Base-by-base conservation (phyloP, 2,888 invertebrate species). In the Azorinus chamasolen region DNA sequence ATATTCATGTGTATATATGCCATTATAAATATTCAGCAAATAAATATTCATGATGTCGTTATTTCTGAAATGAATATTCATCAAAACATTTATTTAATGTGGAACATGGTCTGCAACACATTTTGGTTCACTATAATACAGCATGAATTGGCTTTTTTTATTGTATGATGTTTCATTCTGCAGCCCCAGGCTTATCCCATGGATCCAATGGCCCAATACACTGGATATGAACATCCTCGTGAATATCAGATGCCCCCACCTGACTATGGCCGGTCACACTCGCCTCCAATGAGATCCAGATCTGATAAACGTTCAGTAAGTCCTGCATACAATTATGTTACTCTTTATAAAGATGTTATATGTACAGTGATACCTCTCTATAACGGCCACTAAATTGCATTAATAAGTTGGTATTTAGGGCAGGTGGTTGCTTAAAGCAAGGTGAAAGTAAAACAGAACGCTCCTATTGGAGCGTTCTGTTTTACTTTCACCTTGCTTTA, bases 171-270 rank as follows among this genome's bases (percentile, higher is more conserved):
- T 12, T 63, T 25, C 18, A 27, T 54, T n/a, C 72, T 79, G 10
- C 64, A 84, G 83, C 81, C 83, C 2, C 78, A 72, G 46, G 66
- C 73, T 14, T 84, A 79, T 48, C 53, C 63, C 46, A 88, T 96
- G 93, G 95, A 85, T 94, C 93, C 93, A 20, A 92, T 94, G 63
- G 91, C 92, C 74, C 92, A 96, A 82, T 94, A 94, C 55, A 94
- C 95, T 14, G 96, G 96, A n/a, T 97, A 97, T 88, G 96, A 96
- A 84, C 71, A 74, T 32, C 68, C 96, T 37, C 94, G 95, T 96
- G 54, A 97, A 97, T 85, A 97, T 96, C 93, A 95, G 74, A 85
- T 86, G 79, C 72, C 86, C 8, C 75, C 75, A 14, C 84, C 84
- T 50, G 86, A 86, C 22, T 87, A 85, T 50, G 51, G 66, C n/a